Evolutionary conservation across 2,888 invertebrate genomes (phyloP), one percentile per base, ranked within the genome.

Genomic region (Rhagonycha fulva): DNA sequence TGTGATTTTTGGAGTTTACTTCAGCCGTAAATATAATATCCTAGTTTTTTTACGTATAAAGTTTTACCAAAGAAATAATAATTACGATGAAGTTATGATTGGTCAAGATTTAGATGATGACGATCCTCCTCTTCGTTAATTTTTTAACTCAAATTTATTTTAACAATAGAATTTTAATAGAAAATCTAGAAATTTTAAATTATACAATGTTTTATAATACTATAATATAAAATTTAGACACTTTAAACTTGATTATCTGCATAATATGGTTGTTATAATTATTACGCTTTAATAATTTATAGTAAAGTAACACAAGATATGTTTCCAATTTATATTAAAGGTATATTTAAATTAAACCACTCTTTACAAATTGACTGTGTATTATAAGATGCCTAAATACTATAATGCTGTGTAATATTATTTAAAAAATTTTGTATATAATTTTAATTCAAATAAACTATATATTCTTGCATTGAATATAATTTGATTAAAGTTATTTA

Each of bases 21-120:
- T 85, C 77, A 83, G 82, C 79, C 83, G 84, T 75, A 86, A 84
- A 79, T 87, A 86, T 76, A 84, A 85, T 69, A 67, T 87, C 68
- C 72, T 86, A 30, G 81, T 81, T 70, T 86, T 86, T 86, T 75
- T 87, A 32, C 83, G 86, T 74, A 85, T 82, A 74, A 87, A 86
- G 80, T 80, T 87, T 30, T 83, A 82, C 81, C 85, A 85, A 83
- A 86, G 87, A 83, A 84, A 84, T 77, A 84, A 82, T 77, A 87
- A 84, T 78, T 88, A 88, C 79, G 88, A 88, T 81, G 88, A 88
- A 80, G 87, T 88, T 76, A 88, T 88, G 87, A 88, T 88, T 78
- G 88, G 88, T 7, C 86, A 86, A 77, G 87, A 88, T 80, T 78
- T 84, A 71, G 86, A 87, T 77, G 86, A 86, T 75, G 87, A 87